Base-by-base conservation (phyloP, 1,140 invertebrate genomes). In the Lepidurus arcticus region DNA sequence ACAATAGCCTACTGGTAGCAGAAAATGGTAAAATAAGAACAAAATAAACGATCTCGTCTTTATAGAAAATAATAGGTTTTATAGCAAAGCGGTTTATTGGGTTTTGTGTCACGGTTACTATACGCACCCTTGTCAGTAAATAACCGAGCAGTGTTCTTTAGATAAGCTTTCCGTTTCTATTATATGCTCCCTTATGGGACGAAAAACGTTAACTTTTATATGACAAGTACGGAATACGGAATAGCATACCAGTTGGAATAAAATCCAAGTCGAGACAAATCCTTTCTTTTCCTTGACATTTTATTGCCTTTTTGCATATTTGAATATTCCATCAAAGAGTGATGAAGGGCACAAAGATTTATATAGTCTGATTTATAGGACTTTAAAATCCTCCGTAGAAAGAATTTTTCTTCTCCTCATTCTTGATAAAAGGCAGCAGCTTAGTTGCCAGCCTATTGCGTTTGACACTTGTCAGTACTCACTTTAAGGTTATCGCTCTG, bases 381-480 rank as follows among this genome's bases (percentile, higher is more conserved):
- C 53, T 16, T 21, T 65, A 21, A 65, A 65, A 65, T 65, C 53
- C 21, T 21, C 16, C 4, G 7, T 13, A 9, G 13, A 65, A 21
- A 65, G 2, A n/a, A 7, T 21, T 65, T 65, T 65, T 65, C 21
- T 16, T 21, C 21, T 13, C 53, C 53, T n/a, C 53, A 7, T n/a
- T 65, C 53, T 13, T 13, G 2, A n/a, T n/a, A 21, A 13, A 65
- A 65, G 53, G n/a, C 53, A 65, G 3, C 53, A 65, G 45, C 45
- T 47, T 16, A 1, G 16, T 47, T 47, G 45, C 45, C 4, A 47
- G 53, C 53, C 53, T 65, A 65, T 65, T 65, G 53, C 53, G 21
- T 65, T 65, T 65, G 53, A 65, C 53, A 65, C n/a, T 65, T 65
- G 53, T 65, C 53, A 65, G 53, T 65, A 65, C 53, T 21, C 53